Conservation (phyloP, 2,888 invertebrate species). For the Chydorus sphaericus region DNA sequence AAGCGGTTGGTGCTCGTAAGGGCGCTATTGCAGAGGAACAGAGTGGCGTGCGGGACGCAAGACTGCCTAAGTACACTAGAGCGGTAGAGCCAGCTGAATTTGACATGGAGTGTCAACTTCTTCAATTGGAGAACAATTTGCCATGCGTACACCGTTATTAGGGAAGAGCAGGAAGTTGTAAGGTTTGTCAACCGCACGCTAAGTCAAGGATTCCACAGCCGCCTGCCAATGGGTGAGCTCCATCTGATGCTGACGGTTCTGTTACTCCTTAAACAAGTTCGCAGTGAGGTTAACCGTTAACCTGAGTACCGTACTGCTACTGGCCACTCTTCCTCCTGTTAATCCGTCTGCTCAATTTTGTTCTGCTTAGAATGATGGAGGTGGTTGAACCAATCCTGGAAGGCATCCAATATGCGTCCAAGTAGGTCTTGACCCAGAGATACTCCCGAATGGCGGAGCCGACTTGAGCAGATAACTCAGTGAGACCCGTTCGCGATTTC, state of each 20-base stretch:
- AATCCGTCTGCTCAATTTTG: background rate
- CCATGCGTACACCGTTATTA: conserved; percentile 78
- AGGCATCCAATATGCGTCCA: conserved; percentile 32
- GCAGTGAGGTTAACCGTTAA: no score
- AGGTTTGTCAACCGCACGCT: conserved; percentile 56
- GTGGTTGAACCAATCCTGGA: conserved; percentile 63
- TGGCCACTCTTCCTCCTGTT: background rate
- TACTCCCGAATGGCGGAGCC: conserved; percentile 57
- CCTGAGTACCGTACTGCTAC: no score
- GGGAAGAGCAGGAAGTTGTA: conserved; percentile 80
- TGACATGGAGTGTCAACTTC: conserved; percentile 37
- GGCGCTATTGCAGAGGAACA: conserved; percentile 63
- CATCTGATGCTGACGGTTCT: conserved; percentile 57
- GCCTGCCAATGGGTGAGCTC: conserved; percentile 49
- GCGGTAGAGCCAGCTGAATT: conserved; percentile 55
- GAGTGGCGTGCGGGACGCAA: conserved; percentile 68
- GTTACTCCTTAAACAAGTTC: conserved; percentile 74
- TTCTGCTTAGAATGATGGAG: conserved; percentile 55
- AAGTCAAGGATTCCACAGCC: conserved; percentile 52
- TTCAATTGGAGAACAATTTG: conserved; percentile 37
- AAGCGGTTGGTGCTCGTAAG: conserved; percentile 58
- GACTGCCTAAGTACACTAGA: no score
- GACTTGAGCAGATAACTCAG: conserved; percentile 33
- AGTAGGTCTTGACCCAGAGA: conserved; percentile 70
- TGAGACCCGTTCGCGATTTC: conserved; percentile 29